Conservation (phyloP, 2,113 vertebrate genomes). For the Pollachius pollachius region DNA sequence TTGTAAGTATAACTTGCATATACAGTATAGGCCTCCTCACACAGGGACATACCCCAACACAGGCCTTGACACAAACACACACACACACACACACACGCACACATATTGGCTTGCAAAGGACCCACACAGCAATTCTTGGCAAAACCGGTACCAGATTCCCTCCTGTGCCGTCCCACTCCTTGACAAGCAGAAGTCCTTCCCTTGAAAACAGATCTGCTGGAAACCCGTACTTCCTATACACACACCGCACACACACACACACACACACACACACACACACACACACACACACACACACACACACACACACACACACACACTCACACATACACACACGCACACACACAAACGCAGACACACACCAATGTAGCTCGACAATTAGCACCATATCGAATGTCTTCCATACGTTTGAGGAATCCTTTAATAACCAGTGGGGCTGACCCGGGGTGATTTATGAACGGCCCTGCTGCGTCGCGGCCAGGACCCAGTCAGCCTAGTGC, state of each 20-base stretch:
- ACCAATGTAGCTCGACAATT: neutral
- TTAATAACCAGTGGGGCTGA: too few species aligned
- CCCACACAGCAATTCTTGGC: neutral
- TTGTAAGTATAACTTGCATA: neutral
- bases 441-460: too few species aligned
- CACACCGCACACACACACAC: constrained; percentile 14
- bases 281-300: constrained; percentile 3
- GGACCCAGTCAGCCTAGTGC: too few species aligned
- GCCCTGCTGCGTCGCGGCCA: too few species aligned
- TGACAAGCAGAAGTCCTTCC: neutral
- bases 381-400: neutral
- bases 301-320: constrained; percentile 6
- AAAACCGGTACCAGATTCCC: constrained; percentile 6
- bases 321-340: neutral
- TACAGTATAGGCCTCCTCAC: neutral
- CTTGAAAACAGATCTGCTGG: neutral
- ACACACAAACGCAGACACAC: too few species aligned
- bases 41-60: neutral
- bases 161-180: neutral
- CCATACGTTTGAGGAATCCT: too few species aligned
- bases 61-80: constrained; percentile 14
- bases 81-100: constrained; percentile 11
- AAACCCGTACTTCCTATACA: too few species aligned
- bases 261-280: constrained; percentile 10
- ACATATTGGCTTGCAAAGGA: neutral